Percentiles rank a stretch among this genome's conserved stretches.
Evolutionary conservation across 2,113 vertebrate genomes (phyloP).

Genomic region (Oreochromis tanganicae): DNA sequence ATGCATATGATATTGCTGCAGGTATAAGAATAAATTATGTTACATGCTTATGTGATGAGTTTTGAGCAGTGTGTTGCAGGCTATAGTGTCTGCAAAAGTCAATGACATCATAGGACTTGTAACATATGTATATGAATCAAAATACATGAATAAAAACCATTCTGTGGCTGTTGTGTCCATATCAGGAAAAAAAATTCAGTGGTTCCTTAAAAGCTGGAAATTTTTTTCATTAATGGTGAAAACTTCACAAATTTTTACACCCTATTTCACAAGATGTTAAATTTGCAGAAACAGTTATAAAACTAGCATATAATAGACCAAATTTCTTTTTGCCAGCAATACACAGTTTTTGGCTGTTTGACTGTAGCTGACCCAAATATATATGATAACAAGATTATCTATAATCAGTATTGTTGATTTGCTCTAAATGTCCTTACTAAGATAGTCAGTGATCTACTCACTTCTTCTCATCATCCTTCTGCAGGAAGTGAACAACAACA

Average conservation of each 20-base stretch:
- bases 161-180: not conserved
- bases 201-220: not conserved
- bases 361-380: not conserved
- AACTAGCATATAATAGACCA: not conserved
- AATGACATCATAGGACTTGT: not conserved
- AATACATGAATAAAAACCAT: not conserved
- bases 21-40: not conserved
- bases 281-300: not conserved
- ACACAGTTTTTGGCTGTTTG: not conserved
- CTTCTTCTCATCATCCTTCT: slow-evolving; percentile 87
- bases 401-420: not conserved
- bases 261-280: not conserved
- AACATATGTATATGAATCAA: not conserved
- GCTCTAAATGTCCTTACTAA: not conserved
- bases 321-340: not conserved
- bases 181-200: no score
- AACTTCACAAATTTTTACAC: not conserved
- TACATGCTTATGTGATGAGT: not conserved
- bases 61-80: not conserved
- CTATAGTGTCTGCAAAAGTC: not conserved
- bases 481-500: slow-evolving; percentile 80
- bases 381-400: not conserved
- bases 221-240: not conserved
- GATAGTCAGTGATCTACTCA: slow-evolving; percentile 67
- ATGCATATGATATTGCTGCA: not conserved